These are phyloP conservation scores for Dermatemys mawii DNA, from an alignment of 2,113 vertebrate species.

Conservation along the genomic window DNA sequence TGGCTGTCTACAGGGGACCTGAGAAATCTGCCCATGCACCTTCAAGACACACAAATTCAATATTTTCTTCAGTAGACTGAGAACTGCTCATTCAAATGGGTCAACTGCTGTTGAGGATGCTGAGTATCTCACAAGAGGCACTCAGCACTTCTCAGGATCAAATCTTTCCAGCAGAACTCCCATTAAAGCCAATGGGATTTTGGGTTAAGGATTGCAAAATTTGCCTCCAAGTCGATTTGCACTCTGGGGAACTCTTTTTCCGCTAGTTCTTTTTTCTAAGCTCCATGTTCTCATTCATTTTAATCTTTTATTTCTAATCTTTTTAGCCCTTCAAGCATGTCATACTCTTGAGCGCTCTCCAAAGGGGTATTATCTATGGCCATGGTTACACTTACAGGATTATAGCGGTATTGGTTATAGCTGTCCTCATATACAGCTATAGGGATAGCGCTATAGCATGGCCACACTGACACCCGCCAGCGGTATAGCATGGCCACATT, in stretches of 20 bases:
- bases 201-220: not conserved
- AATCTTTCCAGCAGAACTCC: not conserved
- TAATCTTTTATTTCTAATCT: not conserved
- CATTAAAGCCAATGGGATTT: not conserved
- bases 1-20: not conserved
- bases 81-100: not conserved
- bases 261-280: not conserved
- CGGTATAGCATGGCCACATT: no score
- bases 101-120: not conserved
- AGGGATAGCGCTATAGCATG: no score
- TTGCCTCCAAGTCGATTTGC: not conserved
- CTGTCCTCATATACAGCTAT: no score
- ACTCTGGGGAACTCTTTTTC: not conserved
- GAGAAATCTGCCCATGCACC: not conserved
- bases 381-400: no score
- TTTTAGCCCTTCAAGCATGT: not conserved
- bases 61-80: not conserved
- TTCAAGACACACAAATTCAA: not conserved
- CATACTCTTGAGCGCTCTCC: not conserved
- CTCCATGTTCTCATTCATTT: not conserved
- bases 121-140: conserved; percentile 46
- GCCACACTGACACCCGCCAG: no score
- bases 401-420: no score
- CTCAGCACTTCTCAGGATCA: not conserved
- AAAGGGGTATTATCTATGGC: not conserved